phyloP scores from a whole-genome alignment of 1,140 invertebrate genomes.

The Bombus picipes region DNA sequence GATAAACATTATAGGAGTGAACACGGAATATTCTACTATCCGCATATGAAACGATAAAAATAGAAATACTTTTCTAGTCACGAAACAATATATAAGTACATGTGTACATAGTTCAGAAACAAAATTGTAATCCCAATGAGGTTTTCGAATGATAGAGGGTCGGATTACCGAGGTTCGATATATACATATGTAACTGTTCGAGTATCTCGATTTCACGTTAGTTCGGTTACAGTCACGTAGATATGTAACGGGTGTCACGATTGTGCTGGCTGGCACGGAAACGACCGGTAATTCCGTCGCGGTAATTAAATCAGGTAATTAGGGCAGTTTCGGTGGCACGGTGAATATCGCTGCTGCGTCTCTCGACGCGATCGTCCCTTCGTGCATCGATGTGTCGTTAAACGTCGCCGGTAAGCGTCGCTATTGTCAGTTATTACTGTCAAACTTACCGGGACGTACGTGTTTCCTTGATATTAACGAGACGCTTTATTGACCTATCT shows the following conservation, averaged over 20 bases:
- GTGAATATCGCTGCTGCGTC: neutral
- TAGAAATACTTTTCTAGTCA: too few relatives aligned
- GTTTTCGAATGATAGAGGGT: too few relatives aligned
- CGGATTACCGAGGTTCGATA: too few relatives aligned
- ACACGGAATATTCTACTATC: too few relatives aligned
- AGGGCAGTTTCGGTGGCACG: conserved; percentile 54
- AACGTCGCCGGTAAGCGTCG: conserved; percentile 48
- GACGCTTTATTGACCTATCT: conserved; percentile 52
- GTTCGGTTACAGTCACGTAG: conserved; percentile 21
- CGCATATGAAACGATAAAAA: too few relatives aligned
- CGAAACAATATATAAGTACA: too few relatives aligned
- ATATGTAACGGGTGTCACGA: conserved; percentile 53
- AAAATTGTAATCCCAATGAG: too few relatives aligned
- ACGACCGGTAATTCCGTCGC: conserved; percentile 60
- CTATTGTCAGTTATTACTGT: conserved; percentile 62
- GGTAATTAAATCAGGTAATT: conserved; percentile 70
- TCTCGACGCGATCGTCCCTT: conserved; percentile 20
- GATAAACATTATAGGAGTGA: too few relatives aligned
- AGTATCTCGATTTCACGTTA: conserved; percentile 40
- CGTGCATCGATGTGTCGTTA: conserved; percentile 56
- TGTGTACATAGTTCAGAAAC: too few relatives aligned
- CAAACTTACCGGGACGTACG: conserved; percentile 49
- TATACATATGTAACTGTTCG: conserved; percentile 42
- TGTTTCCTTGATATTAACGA: conserved; percentile 59
- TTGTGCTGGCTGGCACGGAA: conserved; percentile 42